Evolutionary conservation across 2,797 vertebrate species (phyloP).

Genomic region (Crenuchus spilurus): DNA sequence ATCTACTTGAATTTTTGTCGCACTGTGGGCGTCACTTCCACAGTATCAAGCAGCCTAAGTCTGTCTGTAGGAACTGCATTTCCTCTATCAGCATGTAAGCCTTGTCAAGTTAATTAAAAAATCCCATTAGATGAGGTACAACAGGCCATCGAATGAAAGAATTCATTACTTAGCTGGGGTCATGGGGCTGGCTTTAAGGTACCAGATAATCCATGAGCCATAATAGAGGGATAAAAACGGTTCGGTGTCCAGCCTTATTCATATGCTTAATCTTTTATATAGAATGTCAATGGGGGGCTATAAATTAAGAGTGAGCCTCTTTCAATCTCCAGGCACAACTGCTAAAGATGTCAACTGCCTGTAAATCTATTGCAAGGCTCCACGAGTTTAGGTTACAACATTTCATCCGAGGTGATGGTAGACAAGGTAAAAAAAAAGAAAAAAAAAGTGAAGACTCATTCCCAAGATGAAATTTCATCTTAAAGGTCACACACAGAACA

Average conservation of each 20-base stretch:
- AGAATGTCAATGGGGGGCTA: slow-evolving; percentile 29
- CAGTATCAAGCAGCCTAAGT: background rate
- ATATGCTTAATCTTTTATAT: slow-evolving; percentile 34
- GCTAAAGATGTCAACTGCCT: slow-evolving; percentile 7
- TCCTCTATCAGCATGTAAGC: slow-evolving; percentile 12
- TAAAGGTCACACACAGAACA: slow-evolving; percentile 53
- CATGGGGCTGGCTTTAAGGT: slow-evolving; percentile 14
- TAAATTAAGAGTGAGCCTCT: slow-evolving; percentile 13
- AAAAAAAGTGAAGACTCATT: slow-evolving; percentile 11
- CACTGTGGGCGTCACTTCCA: background rate
- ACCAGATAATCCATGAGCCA: slow-evolving; percentile 6
- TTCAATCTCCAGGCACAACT: slow-evolving; percentile 13
- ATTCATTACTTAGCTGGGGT: slow-evolving; percentile 23
- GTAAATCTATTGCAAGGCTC: background rate
- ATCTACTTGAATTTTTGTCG: background rate
- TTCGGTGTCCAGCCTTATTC: slow-evolving; percentile 16
- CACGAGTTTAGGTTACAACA: background rate
- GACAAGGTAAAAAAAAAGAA: slow-evolving; percentile 25
- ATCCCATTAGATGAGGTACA: slow-evolving; percentile 34
- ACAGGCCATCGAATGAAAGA: slow-evolving; percentile 16
- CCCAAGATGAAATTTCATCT: slow-evolving; percentile 47
- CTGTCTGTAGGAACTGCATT: background rate
- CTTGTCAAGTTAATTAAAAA: slow-evolving; percentile 34
- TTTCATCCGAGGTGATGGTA: slow-evolving; percentile 14
- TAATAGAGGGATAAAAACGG: slow-evolving; percentile 21